phyloP scores from a whole-genome alignment of 1,140 invertebrate species.

The Eupeodes corollae region DNA sequence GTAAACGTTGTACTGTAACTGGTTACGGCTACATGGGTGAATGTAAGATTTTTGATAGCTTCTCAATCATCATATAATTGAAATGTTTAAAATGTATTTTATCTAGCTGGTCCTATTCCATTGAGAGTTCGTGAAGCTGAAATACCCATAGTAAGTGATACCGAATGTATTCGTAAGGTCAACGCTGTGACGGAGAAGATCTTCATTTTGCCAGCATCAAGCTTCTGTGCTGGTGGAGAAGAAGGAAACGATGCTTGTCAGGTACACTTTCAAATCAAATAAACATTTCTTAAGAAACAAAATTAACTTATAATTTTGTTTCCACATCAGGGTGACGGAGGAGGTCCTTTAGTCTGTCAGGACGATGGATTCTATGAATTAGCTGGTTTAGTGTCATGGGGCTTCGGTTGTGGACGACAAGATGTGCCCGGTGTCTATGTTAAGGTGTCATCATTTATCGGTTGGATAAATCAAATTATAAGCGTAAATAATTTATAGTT shows the following conservation, averaged over 20 bases:
- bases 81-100: neutral
- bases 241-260: conserved; percentile 87
- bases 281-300: conserved; percentile 1
- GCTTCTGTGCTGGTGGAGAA: conserved; percentile 87
- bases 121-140: conserved; percentile 77
- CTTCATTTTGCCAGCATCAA: conserved; percentile 81
- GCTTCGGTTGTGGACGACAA: conserved; percentile 78
- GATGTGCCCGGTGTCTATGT: conserved; percentile 90
- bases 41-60: conserved; percentile 44
- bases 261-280: conserved; percentile 40
- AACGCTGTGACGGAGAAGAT: conserved; percentile 90
- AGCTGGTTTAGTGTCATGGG: conserved; percentile 73
- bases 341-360: conserved; percentile 81
- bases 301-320: too few relatives aligned
- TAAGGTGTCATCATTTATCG: conserved; percentile 86
- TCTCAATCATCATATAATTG: neutral
- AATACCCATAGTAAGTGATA: conserved; percentile 85
- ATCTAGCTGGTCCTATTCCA: conserved; percentile 78
- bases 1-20: conserved; percentile 82
- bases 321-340: conserved; percentile 66
- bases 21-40: conserved; percentile 92
- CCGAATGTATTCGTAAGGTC: conserved; percentile 82
- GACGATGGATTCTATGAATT: conserved; percentile 87
- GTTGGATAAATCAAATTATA: conserved; percentile 95
- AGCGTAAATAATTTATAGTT: conserved; percentile 80